phyloP scores from a whole-genome alignment of 2,888 invertebrate species.

The Ormyrus labotus region DNA sequence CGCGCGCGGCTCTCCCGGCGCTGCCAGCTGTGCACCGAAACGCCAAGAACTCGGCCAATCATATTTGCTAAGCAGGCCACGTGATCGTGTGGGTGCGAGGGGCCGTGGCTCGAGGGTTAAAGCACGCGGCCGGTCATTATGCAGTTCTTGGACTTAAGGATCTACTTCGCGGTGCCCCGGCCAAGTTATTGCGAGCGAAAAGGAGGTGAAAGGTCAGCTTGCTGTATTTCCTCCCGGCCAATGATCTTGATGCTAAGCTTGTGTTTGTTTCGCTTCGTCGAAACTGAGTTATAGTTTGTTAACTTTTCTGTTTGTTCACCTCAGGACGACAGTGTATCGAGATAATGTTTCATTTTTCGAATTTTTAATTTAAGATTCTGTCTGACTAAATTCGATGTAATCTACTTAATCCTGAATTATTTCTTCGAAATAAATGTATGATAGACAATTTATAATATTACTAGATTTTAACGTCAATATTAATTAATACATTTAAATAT shows the following conservation, averaged over 20 bases:
- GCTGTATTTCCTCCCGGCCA: slow-evolving; percentile 2
- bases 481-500: no score
- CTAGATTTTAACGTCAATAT: no score
- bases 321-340: no score
- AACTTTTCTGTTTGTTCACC: no score
- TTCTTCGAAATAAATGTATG: no score
- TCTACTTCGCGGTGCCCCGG: not conserved
- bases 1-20: not conserved
- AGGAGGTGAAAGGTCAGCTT: not conserved
- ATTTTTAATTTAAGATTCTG: no score
- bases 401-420: no score
- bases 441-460: no score
- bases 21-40: not conserved
- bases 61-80: slow-evolving; percentile 40
- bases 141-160: slow-evolving; percentile 26
- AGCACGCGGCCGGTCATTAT: slow-evolving; percentile 36
- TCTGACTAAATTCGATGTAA: no score
- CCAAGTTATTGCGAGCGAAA: slow-evolving; percentile 28
- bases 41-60: slow-evolving; percentile 28
- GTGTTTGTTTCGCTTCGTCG: not conserved
- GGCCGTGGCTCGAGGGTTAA: not conserved
- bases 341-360: not conserved
- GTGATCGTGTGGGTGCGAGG: not conserved
- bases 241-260: not conserved
- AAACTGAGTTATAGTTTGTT: no score